Base-by-base conservation (phyloP, 2,888 invertebrate genomes). In the Lasioglossum lativentre region DNA sequence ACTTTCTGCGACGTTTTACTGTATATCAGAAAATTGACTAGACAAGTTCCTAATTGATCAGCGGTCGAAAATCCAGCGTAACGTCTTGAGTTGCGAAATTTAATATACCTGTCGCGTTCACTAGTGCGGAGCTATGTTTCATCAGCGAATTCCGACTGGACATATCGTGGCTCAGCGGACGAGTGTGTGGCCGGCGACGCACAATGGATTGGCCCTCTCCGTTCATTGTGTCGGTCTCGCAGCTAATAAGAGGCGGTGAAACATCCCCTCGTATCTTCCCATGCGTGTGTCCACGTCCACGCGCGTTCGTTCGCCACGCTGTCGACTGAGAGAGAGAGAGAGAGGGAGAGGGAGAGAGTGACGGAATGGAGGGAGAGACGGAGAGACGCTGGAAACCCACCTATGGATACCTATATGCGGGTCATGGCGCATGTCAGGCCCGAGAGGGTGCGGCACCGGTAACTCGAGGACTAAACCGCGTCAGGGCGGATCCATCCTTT, bases 391-490 rank as follows among this genome's bases (percentile, higher is more conserved):
- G 70, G 47, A 70, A 70, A 75, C 63, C 76, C 83, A 89, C 86
- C 88, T 89, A 85, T 81, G 87, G 90, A 86, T 82, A 91, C 85
- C 90, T 92, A 91, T 90, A 89, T 89, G 88, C 91, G 92, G 93
- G 93, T 94, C 94, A 94, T 93, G 93, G 93, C 94, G 94, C 94
- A 94, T 94, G 94, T 91, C 94, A 93, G 90, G 79, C 89, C 83
- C 77, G 87, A 90, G 92, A 93, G 94, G 94, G 94, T 94, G 94
- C 94, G 94, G 94, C 94, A 93, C 87, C 90, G 87, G 89, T 88
- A 86, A 86, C 88, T 86, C 86, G 78, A 90, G 82, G 83, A 87
- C 89, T 87, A 83, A 87, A 86, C 85, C 86, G 86, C 85, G 88
- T 71, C 90, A 88, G 89, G 90, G 84, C 87, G 90, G 88, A 89